A percentile compares a stretch with the other conserved stretches of the same genome.
Evolutionary conservation across 2,797 vertebrate species (phyloP).

Genomic region (Tragelaphus eurycerus): DNA sequence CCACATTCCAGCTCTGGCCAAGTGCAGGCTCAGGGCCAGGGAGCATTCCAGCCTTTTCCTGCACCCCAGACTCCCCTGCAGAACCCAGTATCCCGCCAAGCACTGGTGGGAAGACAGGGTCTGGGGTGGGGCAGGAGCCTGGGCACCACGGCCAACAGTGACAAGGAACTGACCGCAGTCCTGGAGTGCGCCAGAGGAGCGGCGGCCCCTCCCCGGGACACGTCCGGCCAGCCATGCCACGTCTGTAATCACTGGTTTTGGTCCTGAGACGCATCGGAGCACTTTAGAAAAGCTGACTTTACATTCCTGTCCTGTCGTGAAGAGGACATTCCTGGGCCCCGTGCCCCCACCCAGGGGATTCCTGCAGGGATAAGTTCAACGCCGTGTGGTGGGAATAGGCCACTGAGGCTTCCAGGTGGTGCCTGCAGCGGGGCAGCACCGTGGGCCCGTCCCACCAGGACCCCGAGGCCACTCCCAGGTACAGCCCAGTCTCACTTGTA

Average conservation of each 20-base stretch:
- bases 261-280: slow-evolving; percentile 72
- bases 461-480: not conserved
- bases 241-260: slow-evolving; percentile 68
- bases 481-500: slow-evolving; percentile 61
- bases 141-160: not conserved
- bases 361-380: slow-evolving; percentile 4
- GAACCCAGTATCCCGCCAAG: not conserved
- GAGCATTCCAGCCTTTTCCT: not conserved
- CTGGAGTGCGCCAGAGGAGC: not conserved
- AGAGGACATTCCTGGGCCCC: not conserved
- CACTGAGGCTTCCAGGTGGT: not conserved
- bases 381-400: slow-evolving; percentile 25
- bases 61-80: not conserved
- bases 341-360: not conserved
- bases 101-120: not conserved
- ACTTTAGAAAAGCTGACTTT: slow-evolving; percentile 78
- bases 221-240: slow-evolving; percentile 65
- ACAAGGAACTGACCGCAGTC: not conserved
- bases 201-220: not conserved
- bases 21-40: not conserved
- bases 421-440: slow-evolving; percentile 1
- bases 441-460: slow-evolving; percentile 40
- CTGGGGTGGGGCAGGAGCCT: not conserved
- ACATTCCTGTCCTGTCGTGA: not conserved
- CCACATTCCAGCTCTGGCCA: not conserved